Base-by-base conservation (phyloP, 2,888 invertebrate species). In the Teleogryllus oceanicus region DNA sequence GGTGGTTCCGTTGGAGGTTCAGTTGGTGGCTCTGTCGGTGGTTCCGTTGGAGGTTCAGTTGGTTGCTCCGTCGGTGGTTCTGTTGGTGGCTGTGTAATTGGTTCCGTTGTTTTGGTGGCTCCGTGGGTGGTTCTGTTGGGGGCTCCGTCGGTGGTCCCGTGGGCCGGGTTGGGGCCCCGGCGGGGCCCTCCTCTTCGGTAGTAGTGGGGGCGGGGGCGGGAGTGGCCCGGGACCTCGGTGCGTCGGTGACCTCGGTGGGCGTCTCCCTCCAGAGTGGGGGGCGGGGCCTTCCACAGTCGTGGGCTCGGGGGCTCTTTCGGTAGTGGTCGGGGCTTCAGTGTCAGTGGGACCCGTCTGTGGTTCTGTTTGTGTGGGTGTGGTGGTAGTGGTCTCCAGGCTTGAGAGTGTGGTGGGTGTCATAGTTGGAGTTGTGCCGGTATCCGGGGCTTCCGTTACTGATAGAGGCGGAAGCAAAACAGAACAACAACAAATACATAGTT, bases 391-490 rank as follows among this genome's bases (percentile, higher is more conserved):
- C 74, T 62, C 74, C 37, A 62, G 78, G 13, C 62, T 74, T 13
- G 78, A 62, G 37, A 62, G 49, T 20, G 78, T 78, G 21, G 78
- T 75, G 49, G 81, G 79, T 81, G 79, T 81, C 81, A 78, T 77
- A 79, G 80, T 80, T 75, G 77, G 37, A 62, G 62, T 62, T 62
- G 62, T 82, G 79, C 77, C 79, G 49, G 51, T 77, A 75, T 80
- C 80, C 76, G 79, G 62, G 62, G 77, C 49, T 79, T 81, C 81
- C 74, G 79, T 78, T 80, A 81, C 80, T 78, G 74, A 51, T 78
- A 81, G 62, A 77, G 74, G 78, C 50, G 75, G 78, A 78, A 82
- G 79, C 50, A 82, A 81, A 82, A 82, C 77, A 82, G 74, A 82
- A 78, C 80, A 80, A 81, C 77, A 76, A 79, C 74, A 79, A 78